Evolutionary conservation across 2,113 vertebrate genomes (phyloP).

Genomic region (Trichechus manatus): DNA sequence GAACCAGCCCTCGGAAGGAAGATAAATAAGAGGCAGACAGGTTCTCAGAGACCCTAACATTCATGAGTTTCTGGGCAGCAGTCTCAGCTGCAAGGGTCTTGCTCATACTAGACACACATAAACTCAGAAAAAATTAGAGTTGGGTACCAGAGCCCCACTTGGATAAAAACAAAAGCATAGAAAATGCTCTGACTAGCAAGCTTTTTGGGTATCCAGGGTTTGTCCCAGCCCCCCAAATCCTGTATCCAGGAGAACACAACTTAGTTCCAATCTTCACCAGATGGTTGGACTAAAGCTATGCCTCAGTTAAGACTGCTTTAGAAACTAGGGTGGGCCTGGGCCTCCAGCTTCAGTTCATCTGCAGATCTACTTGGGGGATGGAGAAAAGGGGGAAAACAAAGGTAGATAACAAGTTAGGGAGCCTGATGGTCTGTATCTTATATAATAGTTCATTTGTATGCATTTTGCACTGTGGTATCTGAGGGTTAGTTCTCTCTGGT

Average conservation of each 20-base stretch:
- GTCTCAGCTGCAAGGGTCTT: not conserved
- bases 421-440: not conserved
- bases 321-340: not conserved
- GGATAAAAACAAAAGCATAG: not conserved
- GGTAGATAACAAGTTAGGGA: not conserved
- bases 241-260: not conserved
- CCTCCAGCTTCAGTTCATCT: not conserved
- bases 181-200: not conserved
- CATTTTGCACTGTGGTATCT: not conserved
- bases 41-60: not conserved
- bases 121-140: not conserved
- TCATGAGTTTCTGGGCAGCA: not conserved
- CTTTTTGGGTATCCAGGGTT: not conserved
- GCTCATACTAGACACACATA: not conserved
- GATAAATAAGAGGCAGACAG: not conserved
- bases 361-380: not conserved
- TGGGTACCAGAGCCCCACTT: not conserved
- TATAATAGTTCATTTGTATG: slow-evolving; percentile 33
- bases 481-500: not conserved
- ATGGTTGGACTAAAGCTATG: not conserved
- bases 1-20: not conserved
- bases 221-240: not conserved
- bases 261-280: not conserved
- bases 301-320: not conserved
- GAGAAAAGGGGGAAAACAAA: not conserved